phyloP scores from a whole-genome alignment of 1,140 invertebrate species.

The Streblospio benedicti region DNA sequence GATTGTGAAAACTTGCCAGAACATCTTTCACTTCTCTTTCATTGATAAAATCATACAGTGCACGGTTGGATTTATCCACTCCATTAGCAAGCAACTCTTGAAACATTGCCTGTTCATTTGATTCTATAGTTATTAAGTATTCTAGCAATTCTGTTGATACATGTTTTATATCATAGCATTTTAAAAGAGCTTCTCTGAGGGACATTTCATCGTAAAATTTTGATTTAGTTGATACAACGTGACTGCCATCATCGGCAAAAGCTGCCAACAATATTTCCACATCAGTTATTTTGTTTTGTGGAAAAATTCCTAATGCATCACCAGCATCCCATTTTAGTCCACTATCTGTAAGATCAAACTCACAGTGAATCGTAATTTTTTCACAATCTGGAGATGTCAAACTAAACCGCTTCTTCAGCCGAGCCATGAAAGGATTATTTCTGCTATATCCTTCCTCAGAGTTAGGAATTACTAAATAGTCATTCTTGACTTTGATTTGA shows the following conservation, averaged over 20 bases:
- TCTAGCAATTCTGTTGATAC: slow-evolving; percentile 19
- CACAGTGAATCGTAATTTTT: slow-evolving; percentile 30
- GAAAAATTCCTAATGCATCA: slow-evolving; percentile 30
- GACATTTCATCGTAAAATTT: neutral
- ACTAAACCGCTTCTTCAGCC: slow-evolving; percentile 15
- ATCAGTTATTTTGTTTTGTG: slow-evolving; percentile 19
- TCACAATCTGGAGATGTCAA: slow-evolving; percentile 7
- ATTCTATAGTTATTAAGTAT: slow-evolving; percentile 33
- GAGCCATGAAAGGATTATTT: slow-evolving; percentile 25
- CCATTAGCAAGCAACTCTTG: slow-evolving; percentile 50
- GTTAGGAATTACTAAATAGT: slow-evolving; percentile 21
- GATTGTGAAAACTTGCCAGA: slow-evolving; percentile 20
- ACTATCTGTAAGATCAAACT: slow-evolving; percentile 29
- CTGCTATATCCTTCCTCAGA: slow-evolving; percentile 17
- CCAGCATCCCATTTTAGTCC: slow-evolving; percentile 25
- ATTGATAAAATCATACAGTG: slow-evolving; percentile 31
- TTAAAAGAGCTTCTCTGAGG: neutral
- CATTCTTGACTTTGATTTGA: slow-evolving; percentile 12
- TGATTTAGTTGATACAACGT: too few species aligned
- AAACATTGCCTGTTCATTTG: slow-evolving; percentile 43
- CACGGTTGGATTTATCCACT: slow-evolving; percentile 23
- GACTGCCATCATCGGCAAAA: too few species aligned
- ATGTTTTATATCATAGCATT: neutral
- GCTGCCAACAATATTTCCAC: neutral
- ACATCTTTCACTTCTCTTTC: slow-evolving; percentile 32